Base-by-base conservation (phyloP, 2,113 vertebrate species). In the Sturnira hondurensis region DNA sequence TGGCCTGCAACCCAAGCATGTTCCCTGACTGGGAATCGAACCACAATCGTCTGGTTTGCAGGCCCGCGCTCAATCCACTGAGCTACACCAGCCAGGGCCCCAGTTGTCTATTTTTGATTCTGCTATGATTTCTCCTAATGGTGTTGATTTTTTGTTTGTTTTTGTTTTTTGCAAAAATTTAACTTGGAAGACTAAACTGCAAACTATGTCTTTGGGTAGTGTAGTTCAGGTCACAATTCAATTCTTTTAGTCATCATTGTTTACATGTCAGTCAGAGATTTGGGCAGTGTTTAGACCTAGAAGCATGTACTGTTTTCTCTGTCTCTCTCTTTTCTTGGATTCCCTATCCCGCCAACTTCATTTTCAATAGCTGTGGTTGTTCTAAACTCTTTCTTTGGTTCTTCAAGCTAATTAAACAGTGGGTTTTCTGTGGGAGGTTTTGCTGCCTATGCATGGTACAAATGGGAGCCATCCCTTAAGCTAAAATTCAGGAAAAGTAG, bases 281-380 rank as follows among this genome's bases (percentile, higher is more conserved):
- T 38, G 65, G 43, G 24, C 4, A 28, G 58, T 24, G 41, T 24
- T 76, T 36, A 33, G 41, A n/a, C 15, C 52, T 11, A 84, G 71
- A 65, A 63, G 7, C 45, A 24, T 31, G 2, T 41, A 0, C 31
- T 19, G 22, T 38, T 31, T 77, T 76, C 3, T 84, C 28, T 73
- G 5, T 36, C 52, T 78, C 8, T 56, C 7, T 68, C 24, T 74
- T 33, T 31, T 33, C 54, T 58, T 3, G 43, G 28, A 71, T 43
- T 26, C 11, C 10, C 14, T 7, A 0, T 41, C 43, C 33, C 33
- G 38, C 11, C n/a, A 61, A 3, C n/a, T 9, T 58, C 22, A n/a
- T 54, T 63, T 65, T 31, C 15, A 58, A 45, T 50, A 5, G 45
- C 28, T 58, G 11, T 56, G 14, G 3, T 67, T 50, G 52, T 70